A percentile compares a stretch with the other conserved stretches of the same genome.
These are phyloP conservation scores for Tragelaphus buxtoni DNA, from an alignment of 2,113 vertebrate genomes.

Conservation along the genomic window DNA sequence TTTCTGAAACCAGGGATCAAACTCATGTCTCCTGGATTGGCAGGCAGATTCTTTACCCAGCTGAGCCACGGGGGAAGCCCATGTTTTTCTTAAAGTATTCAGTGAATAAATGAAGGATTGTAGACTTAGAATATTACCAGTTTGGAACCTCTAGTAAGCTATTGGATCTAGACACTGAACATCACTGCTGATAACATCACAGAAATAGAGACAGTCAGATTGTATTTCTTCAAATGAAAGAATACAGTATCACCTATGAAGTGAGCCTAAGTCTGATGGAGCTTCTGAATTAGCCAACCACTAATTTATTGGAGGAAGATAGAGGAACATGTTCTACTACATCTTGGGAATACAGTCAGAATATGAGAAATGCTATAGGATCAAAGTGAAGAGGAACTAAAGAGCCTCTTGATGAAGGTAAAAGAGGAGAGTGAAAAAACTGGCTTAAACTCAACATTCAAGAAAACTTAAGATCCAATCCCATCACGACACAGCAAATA, in stretches of 20 bases:
- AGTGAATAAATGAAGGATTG: conserved; percentile 22
- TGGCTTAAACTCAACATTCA: background rate
- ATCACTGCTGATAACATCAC: background rate
- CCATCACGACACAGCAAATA: background rate
- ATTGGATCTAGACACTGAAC: background rate
- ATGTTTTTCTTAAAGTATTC: conserved; percentile 12
- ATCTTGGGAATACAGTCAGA: background rate
- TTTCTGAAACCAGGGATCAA: background rate
- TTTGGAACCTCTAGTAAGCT: background rate
- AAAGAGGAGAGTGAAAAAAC: background rate
- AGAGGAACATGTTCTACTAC: background rate
- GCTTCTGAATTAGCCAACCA: background rate
- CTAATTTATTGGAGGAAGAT: background rate
- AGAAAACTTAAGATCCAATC: background rate
- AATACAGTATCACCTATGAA: background rate
- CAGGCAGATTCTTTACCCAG: background rate
- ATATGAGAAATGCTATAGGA: background rate
- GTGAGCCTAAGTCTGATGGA: background rate
- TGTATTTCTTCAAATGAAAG: background rate
- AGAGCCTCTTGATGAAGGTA: background rate
- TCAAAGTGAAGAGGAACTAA: background rate
- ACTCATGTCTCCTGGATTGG: background rate
- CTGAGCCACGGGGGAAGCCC: background rate
- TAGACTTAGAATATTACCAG: background rate
- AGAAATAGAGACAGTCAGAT: background rate